A percentile compares a stretch with the other conserved stretches of the same genome.
phyloP scores from a whole-genome alignment of 2,888 invertebrate species.

The Leptodirus hochenwartii region DNA sequence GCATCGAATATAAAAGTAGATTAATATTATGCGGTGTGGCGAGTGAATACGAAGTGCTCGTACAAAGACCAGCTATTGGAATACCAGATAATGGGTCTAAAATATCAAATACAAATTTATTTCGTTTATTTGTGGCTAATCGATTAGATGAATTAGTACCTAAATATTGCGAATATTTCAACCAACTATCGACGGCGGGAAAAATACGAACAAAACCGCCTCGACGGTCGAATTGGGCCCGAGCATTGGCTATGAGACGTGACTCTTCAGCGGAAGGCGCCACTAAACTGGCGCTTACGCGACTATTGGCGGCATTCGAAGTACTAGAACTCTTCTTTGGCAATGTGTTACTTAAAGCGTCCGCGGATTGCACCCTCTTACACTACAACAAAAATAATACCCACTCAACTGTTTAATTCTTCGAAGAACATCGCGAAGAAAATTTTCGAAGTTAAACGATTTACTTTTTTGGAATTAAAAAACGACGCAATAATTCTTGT shows the following conservation, averaged over 20 bases:
- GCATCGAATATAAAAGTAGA: conserved; percentile 53
- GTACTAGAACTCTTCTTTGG: conserved; percentile 25
- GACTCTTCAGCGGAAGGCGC: conserved; percentile 49
- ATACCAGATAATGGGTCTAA: conserved; percentile 56
- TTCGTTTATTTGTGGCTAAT: neutral
- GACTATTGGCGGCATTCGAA: conserved; percentile 21
- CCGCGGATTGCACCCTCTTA: conserved; percentile 56
- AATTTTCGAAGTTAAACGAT: neutral
- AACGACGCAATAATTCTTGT: no score
- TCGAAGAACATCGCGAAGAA: neutral
- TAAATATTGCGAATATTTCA: conserved; percentile 59
- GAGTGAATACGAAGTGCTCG: conserved; percentile 34
- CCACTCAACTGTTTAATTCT: neutral
- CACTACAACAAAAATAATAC: conserved; percentile 28
- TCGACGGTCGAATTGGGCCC: conserved; percentile 61
- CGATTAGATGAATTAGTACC: conserved; percentile 26
- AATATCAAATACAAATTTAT: conserved; percentile 8
- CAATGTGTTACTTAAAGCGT: conserved; percentile 32
- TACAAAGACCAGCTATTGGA: conserved; percentile 44
- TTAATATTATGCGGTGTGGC: conserved; percentile 57
- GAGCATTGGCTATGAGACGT: conserved; percentile 52
- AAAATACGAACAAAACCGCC: conserved; percentile 85
- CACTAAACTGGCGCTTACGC: conserved; percentile 17
- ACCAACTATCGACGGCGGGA: conserved; percentile 78
- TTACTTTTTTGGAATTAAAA: neutral